Evolutionary conservation across 2,888 invertebrate species (phyloP).

Genomic region (Copidosoma aretas): DNA sequence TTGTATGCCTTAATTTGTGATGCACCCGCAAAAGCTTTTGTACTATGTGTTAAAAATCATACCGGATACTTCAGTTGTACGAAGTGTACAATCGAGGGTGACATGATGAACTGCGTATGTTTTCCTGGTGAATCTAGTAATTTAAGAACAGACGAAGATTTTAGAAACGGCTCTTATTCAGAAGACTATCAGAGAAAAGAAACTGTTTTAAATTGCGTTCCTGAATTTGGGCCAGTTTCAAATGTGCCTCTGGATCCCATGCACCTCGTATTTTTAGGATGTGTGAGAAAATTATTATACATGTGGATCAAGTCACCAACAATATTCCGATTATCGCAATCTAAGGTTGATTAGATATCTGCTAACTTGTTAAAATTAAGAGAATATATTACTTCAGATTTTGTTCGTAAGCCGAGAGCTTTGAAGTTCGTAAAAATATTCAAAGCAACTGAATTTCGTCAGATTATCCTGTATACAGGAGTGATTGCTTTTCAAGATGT

Average conservation of each 20-base stretch:
- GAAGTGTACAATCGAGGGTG: slow-evolving; percentile 30
- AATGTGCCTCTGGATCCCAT: background rate
- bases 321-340: too few species aligned
- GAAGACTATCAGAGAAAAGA: background rate
- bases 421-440: background rate
- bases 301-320: too few species aligned
- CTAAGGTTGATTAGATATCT: too few species aligned
- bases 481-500: background rate
- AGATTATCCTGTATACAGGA: slow-evolving; percentile 1
- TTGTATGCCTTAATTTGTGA: slow-evolving; percentile 37
- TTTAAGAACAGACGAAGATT: background rate
- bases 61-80: slow-evolving; percentile 40
- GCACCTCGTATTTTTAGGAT: slow-evolving; percentile 1
- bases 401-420: background rate
- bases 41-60: slow-evolving; percentile 35
- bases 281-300: background rate
- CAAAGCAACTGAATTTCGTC: slow-evolving; percentile 8
- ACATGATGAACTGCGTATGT: background rate
- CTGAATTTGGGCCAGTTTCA: background rate
- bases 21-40: slow-evolving; percentile 37
- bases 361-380: too few species aligned
- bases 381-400: background rate
- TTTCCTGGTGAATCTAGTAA: background rate
- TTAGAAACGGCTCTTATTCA: background rate
- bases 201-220: background rate